Conservation (phyloP, 2,888 invertebrate genomes). For the Cenopis cana region DNA sequence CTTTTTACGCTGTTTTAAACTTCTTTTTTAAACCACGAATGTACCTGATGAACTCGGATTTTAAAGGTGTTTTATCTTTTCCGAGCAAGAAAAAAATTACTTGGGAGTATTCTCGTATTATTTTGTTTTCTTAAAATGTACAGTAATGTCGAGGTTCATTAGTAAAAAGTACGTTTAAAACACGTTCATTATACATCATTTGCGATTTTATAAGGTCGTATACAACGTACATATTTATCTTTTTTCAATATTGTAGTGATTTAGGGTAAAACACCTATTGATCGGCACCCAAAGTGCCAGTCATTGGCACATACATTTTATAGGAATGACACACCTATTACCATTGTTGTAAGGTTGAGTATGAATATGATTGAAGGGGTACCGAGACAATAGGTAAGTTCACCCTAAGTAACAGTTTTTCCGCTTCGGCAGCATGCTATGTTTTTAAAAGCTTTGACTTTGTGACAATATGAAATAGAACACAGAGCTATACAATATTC, state of each 20-base stretch:
- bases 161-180: conserved; percentile 13
- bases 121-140: background rate
- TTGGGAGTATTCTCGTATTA: background rate
- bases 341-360: background rate
- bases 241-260: background rate
- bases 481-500: background rate
- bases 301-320: background rate
- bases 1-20: conserved; percentile 52
- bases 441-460: background rate
- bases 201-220: background rate
- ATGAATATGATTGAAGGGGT: background rate
- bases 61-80: background rate
- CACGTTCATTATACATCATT: background rate
- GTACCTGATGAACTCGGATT: conserved; percentile 3
- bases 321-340: background rate
- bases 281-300: conserved; percentile 4
- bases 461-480: background rate
- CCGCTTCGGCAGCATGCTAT: conserved; percentile 12
- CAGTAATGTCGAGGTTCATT: background rate
- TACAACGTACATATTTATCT: background rate
- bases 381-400: background rate
- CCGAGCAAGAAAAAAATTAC: background rate
- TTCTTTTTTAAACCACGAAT: conserved; percentile 39
- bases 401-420: background rate
- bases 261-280: conserved; percentile 4